These are phyloP conservation scores for Clarias batrachus DNA, from an alignment of 2,113 vertebrate genomes.

Conservation along the genomic window DNA sequence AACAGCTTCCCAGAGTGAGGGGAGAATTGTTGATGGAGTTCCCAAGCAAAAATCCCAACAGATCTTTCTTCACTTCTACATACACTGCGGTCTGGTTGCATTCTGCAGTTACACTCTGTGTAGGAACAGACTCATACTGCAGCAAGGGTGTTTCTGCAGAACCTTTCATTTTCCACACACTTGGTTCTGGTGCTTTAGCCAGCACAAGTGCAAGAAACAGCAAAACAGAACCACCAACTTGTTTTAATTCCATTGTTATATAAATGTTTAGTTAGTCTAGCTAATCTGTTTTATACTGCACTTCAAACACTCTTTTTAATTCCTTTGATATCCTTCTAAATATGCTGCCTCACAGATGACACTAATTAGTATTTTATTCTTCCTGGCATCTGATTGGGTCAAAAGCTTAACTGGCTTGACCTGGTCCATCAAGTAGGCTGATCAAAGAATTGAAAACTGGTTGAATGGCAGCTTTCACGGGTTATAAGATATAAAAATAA, in stretches of 20 bases:
- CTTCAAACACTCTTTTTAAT: not conserved
- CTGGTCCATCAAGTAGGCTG: not conserved
- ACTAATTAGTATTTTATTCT: not conserved
- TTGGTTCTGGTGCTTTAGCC: not conserved
- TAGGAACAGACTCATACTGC: slow-evolving; percentile 39
- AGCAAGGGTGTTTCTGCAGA: not conserved
- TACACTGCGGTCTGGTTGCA: slow-evolving; percentile 59
- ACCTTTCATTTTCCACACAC: not conserved
- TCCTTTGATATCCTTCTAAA: not conserved
- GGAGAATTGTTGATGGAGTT: slow-evolving; percentile 57
- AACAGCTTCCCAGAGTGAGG: slow-evolving; percentile 66
- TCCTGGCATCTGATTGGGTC: not conserved
- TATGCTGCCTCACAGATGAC: not conserved
- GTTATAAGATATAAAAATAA: not conserved
- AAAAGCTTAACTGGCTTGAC: not conserved
- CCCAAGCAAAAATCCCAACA: slow-evolving; percentile 59
- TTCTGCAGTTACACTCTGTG: slow-evolving; percentile 46
- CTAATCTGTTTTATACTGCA: not conserved
- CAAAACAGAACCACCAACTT: not conserved
- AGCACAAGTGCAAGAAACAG: not conserved
- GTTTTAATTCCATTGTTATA: not conserved
- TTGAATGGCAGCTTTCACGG: fast-evolving
- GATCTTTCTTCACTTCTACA: slow-evolving; percentile 61
- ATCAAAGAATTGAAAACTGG: not conserved
- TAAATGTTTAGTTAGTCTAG: fast-evolving